Base-by-base conservation (phyloP, 23 tunicate genomes). In the Ciona savignyi region DNA sequence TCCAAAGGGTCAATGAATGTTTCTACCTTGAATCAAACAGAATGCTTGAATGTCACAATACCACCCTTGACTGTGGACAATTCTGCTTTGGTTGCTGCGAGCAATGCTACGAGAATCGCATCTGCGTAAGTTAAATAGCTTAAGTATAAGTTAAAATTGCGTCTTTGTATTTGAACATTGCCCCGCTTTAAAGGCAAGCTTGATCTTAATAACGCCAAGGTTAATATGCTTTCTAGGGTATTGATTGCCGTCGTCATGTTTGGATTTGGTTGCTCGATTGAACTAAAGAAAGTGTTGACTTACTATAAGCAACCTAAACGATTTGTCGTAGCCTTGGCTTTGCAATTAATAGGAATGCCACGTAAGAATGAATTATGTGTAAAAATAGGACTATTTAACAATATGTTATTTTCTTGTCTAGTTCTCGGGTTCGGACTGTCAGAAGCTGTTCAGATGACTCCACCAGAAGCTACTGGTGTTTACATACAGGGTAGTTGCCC, bases 401-500 rank as follows among this genome's bases (percentile, higher is more conserved):
- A n/a, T n/a, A n/a, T n/a, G n/a, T n/a, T n/a, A n/a, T n/a, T n/a
- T n/a, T n/a, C n/a, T n/a, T n/a, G n/a, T 51, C 2, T 35, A 84
- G 89, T 62, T 27, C 62, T 84, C 19, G 89, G 89, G 1, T 33
- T 84, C 62, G 77, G 78, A 27, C 73, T 84, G n/a, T 51, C 82
- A 23, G 72, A 70, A 33, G 79, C 79, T 1, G 68, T 84, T 21
- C 72, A 30, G 15, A 70, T 84, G 78, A 62, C 82, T 19, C 30
- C 62, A 71, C 77, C 78, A n/a, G 71, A 84, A 63, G 61, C 74
- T 25, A 51, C 70, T 15, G 89, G 89, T 68, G 89, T 77, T 2
- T 64, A 76, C 66, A 84, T 84, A 2, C 76, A 68, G 63, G 82
- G 82, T 2, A 49, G 69, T 27, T 83, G 89, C 33, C 97, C 97